These are phyloP conservation scores for Paramormyrops kingsleyae DNA, from an alignment of 2,113 vertebrate species.

Conservation along the genomic window DNA sequence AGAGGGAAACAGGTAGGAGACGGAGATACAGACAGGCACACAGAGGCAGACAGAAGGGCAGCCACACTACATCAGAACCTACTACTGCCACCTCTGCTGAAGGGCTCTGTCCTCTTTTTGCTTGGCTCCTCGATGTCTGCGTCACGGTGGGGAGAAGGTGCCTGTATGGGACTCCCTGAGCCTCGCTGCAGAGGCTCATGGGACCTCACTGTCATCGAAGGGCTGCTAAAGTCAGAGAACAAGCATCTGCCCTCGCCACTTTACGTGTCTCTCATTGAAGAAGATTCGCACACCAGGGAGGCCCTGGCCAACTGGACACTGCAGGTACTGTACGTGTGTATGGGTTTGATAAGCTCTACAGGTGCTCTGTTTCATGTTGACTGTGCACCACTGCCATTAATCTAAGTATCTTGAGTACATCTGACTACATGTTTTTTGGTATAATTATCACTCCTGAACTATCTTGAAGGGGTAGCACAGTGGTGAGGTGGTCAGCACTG, in stretches of 20 bases:
- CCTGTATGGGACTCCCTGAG: not conserved
- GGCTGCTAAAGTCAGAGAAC: slow-evolving; percentile 26
- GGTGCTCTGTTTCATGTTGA: not conserved
- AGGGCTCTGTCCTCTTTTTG: not conserved
- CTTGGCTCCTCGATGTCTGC: not conserved
- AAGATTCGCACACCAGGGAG: slow-evolving; percentile 28
- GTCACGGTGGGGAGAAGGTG: not conserved
- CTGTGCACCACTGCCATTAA: not conserved
- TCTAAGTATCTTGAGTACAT: not conserved
- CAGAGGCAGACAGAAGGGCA: not conserved
- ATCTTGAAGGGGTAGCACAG: not conserved
- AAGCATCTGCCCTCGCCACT: slow-evolving; percentile 24
- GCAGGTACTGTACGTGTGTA: slow-evolving; percentile 28
- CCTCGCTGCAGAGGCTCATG: not conserved
- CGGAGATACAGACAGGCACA: not conserved
- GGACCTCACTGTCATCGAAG: slow-evolving; percentile 15
- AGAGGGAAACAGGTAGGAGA: not conserved
- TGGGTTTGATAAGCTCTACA: not conserved
- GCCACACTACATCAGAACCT: not conserved
- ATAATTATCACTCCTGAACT: not conserved
- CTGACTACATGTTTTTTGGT: not conserved
- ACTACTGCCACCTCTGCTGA: not conserved
- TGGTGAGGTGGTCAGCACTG: not conserved
- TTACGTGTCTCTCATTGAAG: slow-evolving; percentile 21
- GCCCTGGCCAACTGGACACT: slow-evolving; percentile 34